A percentile compares a stretch with the other conserved stretches of the same genome.
Evolutionary conservation across 53 echinoderm and acorn worm genomes (phyloP).

Genomic region (Henricia sp.): DNA sequence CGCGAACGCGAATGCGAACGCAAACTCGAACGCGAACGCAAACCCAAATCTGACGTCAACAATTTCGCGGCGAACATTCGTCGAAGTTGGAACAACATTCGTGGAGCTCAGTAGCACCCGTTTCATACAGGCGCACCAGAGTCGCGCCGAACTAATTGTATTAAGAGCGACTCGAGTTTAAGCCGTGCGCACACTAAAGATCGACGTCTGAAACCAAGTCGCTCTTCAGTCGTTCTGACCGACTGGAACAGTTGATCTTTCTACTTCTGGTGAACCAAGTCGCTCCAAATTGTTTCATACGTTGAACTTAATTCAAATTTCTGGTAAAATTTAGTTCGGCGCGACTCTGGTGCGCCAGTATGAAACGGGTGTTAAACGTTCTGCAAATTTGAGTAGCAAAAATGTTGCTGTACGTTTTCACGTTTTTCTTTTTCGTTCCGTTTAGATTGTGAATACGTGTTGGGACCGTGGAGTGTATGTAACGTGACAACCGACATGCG

Average conservation of each 20-base stretch:
- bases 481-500: constrained; percentile 63
- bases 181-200: too few species aligned
- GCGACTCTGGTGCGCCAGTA: too few species aligned
- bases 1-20: neutral
- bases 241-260: neutral
- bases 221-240: too few species aligned
- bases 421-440: neutral
- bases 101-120: neutral
- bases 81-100: neutral
- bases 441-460: constrained; percentile 71
- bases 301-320: too few species aligned
- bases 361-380: too few species aligned
- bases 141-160: too few species aligned
- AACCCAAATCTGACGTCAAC: neutral
- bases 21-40: neutral
- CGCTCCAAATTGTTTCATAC: too few species aligned
- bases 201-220: too few species aligned
- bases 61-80: neutral
- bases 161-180: too few species aligned
- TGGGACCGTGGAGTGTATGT: constrained; percentile 68
- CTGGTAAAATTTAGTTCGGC: too few species aligned
- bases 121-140: too few species aligned
- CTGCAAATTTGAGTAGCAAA: neutral
- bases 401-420: neutral
- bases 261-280: neutral